phyloP scores from a whole-genome alignment of 2,888 invertebrate species.

The Autographa gamma region DNA sequence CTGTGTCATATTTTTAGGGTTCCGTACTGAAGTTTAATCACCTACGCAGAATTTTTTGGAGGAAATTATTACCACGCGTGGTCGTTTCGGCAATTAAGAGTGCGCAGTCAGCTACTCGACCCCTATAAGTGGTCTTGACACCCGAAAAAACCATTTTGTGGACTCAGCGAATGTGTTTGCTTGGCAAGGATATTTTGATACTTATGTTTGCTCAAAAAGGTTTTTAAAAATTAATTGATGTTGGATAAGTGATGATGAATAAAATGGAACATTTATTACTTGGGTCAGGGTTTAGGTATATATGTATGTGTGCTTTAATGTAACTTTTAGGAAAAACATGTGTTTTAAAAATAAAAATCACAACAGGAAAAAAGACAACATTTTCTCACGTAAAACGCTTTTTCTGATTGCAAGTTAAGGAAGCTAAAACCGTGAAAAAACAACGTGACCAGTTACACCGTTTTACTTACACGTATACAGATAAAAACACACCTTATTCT shows the following conservation, averaged over 20 bases:
- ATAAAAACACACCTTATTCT: neutral
- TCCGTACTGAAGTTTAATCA: slow-evolving; percentile 21
- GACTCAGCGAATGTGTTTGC: slow-evolving; percentile 32
- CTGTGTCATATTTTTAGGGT: slow-evolving; percentile 11
- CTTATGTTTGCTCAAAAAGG: slow-evolving; percentile 4
- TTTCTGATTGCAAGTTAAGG: neutral
- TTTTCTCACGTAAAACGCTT: neutral
- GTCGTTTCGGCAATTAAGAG: slow-evolving; percentile 56
- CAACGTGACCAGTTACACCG: slow-evolving; percentile 1
- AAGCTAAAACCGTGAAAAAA: neutral
- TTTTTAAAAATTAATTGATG: slow-evolving; percentile 27
- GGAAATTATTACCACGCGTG: slow-evolving; percentile 49
- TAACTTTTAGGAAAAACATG: neutral
- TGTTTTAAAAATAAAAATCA: too few species aligned
- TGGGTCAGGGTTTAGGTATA: neutral
- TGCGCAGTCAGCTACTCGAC: slow-evolving; percentile 58
- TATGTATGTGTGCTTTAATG: too few species aligned
- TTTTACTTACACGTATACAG: neutral
- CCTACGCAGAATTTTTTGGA: slow-evolving; percentile 41
- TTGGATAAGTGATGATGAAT: slow-evolving; percentile 2
- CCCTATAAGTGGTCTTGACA: slow-evolving; percentile 55
- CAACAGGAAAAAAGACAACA: neutral
- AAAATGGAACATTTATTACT: neutral
- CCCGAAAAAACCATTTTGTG: slow-evolving; percentile 49
- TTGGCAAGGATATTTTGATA: slow-evolving; percentile 29